Conservation (phyloP, 2,113 vertebrate genomes). For the Chaetorhynchus papuensis region DNA sequence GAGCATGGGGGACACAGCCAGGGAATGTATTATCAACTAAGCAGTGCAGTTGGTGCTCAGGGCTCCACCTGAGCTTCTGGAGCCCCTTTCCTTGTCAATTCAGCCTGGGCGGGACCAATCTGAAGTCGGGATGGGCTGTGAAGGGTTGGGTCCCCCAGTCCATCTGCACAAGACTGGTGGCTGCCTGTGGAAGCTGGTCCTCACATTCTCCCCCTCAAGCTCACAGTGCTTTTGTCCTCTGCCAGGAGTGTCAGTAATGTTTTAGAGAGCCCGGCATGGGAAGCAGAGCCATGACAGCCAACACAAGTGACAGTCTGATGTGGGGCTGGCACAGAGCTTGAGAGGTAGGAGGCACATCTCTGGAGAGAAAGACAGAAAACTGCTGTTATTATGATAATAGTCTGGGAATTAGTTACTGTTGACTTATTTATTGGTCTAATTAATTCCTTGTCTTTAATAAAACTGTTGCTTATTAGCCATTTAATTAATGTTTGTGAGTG, state of each 20-base stretch:
- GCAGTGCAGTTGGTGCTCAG: not conserved
- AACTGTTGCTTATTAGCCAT: not conserved
- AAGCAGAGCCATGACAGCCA: not conserved
- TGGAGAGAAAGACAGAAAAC: not conserved
- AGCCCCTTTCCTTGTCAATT: not conserved
- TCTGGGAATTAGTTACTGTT: not conserved
- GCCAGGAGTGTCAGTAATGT: fast-evolving
- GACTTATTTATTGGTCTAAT: not conserved
- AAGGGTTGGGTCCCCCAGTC: not conserved
- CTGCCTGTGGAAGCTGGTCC: not conserved
- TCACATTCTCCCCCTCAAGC: not conserved
- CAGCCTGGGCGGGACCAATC: not conserved
- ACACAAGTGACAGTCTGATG: not conserved
- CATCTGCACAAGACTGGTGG: not conserved
- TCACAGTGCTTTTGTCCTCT: not conserved
- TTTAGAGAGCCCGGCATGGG: fast-evolving
- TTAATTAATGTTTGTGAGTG: not conserved
- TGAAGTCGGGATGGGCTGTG: not conserved
- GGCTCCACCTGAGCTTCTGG: not conserved
- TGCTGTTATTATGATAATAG: not conserved
- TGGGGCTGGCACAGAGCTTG: not conserved
- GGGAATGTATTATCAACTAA: not conserved
- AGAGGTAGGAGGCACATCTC: not conserved
- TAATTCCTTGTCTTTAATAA: not conserved
- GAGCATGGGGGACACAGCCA: not conserved